Evolutionary conservation across 1,140 invertebrate species (phyloP).

Genomic region (Pemphigus obesinymphae): DNA sequence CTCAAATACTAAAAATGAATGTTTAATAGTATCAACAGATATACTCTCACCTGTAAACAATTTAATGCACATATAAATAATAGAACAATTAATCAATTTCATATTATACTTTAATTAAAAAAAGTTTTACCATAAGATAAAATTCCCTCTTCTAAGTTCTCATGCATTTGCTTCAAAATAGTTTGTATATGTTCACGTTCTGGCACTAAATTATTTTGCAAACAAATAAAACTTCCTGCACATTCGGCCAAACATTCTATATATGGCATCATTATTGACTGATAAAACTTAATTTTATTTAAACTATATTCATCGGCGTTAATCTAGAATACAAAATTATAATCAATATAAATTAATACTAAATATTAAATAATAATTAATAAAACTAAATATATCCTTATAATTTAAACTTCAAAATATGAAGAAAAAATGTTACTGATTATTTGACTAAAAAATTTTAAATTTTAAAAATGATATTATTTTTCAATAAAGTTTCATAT

Average conservation of each 20-base stretch:
- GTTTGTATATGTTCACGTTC: conserved; percentile 22
- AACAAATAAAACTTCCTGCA: conserved; percentile 7
- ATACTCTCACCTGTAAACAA: conserved; percentile 25
- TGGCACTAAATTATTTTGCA: background rate
- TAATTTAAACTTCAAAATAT: background rate
- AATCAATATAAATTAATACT: too few species aligned
- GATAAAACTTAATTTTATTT: conserved; percentile 1
- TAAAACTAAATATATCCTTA: background rate
- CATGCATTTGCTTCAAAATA: conserved; percentile 17
- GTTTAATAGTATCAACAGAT: conserved; percentile 21
- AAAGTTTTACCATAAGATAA: conserved; percentile 12
- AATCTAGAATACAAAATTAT: too few species aligned
- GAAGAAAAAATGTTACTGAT: background rate
- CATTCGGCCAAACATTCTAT: conserved; percentile 36
- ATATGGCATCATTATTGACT: conserved; percentile 33
- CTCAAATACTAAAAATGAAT: conserved; percentile 31
- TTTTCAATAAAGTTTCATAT: too few species aligned
- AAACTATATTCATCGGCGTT: background rate
- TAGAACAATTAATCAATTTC: background rate
- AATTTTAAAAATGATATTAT: too few species aligned
- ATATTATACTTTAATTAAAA: background rate
- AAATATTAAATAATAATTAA: too few species aligned
- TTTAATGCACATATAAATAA: background rate
- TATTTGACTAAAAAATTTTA: too few species aligned
- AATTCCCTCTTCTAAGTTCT: background rate